phyloP scores from a whole-genome alignment of 1,140 invertebrate genomes.

The Adelges cooleyi region DNA sequence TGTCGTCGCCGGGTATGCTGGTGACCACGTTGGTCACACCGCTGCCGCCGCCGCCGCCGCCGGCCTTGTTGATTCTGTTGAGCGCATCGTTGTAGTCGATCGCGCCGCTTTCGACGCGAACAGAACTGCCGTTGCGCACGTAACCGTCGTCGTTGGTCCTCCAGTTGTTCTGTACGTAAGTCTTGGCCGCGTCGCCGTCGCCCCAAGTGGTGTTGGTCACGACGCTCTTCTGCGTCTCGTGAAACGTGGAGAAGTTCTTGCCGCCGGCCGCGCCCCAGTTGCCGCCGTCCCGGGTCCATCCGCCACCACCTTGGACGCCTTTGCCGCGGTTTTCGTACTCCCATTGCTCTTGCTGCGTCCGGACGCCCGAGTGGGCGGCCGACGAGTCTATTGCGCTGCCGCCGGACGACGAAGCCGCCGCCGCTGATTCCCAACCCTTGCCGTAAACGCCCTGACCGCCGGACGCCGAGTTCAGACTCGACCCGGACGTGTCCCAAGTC shows the following conservation, averaged over 20 bases:
- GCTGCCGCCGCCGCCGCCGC: not conserved
- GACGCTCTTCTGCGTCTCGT: conserved; percentile 9
- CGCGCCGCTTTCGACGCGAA: not conserved
- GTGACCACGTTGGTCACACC: not conserved
- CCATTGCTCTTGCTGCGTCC: not conserved
- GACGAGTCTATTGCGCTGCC: not conserved
- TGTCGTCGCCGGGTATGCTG: not conserved
- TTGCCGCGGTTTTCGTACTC: not conserved
- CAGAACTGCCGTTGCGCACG: conserved; percentile 32
- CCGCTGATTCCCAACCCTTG: not conserved
- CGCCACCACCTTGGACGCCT: not conserved
- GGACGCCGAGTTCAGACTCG: not conserved
- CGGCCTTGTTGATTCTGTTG: not conserved
- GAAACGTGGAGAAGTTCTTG: conserved; percentile 12
- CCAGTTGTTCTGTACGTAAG: conserved; percentile 30
- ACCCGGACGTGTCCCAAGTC: not conserved
- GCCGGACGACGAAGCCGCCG: not conserved
- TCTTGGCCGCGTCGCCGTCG: conserved; percentile 30
- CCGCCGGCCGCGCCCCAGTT: not conserved
- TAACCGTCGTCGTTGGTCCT: conserved; percentile 33
- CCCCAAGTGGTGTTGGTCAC: conserved; percentile 33
- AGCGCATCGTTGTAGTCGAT: not conserved
- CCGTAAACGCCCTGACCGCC: not conserved
- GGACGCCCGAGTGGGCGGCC: not conserved
- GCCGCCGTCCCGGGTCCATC: not conserved